Base-by-base conservation (phyloP, 1,140 invertebrate species). In the Colletes latitarsis region DNA sequence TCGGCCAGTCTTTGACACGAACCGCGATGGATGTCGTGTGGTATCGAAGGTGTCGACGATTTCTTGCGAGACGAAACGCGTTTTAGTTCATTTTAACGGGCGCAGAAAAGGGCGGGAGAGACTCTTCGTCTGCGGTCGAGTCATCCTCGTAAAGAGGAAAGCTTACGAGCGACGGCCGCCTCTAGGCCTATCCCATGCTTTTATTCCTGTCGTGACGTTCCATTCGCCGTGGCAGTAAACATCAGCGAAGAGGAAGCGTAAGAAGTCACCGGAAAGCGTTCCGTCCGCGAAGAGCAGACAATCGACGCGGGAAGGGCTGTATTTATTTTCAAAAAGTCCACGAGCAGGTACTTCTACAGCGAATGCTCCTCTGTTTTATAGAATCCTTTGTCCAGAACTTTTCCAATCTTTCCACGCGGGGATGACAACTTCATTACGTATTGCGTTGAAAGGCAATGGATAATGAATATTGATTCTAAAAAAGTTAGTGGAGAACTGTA, bases 71-170 rank as follows among this genome's bases (percentile, higher is more conserved):
- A 78, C 82, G 43, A 74, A 84, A 75, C n/a, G 78, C 77, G 76
- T 84, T 88, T 88, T 67, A 77, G 78, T 82, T 79, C 68, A 21
- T 79, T 77, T 87, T 87, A 87, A 87, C 85, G 85, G 78, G 77
- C 76, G 60, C 43, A 78, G 79, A 64, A 87, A 84, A 87, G 86
- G 85, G 79, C 85, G 88, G 89, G 87, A 78, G 87, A 78, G 82
- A 79, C 85, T 91, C 79, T 81, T 87, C 49, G 90, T 92, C 92
- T 93, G 92, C 91, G 92, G 92, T 93, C 91, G 90, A 92, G 90
- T 92, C 92, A 92, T 93, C 89, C 91, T 93, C 93, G 89, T 93
- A 93, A 93, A 93, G 91, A 93, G 88, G 88, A 70, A 90, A 93
- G 92, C 92, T 93, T 93, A 93, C 85, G 93, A 93, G 92, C 10